These are phyloP conservation scores for Lampris incognitus DNA, from an alignment of 2,113 vertebrate species.

Conservation along the genomic window DNA sequence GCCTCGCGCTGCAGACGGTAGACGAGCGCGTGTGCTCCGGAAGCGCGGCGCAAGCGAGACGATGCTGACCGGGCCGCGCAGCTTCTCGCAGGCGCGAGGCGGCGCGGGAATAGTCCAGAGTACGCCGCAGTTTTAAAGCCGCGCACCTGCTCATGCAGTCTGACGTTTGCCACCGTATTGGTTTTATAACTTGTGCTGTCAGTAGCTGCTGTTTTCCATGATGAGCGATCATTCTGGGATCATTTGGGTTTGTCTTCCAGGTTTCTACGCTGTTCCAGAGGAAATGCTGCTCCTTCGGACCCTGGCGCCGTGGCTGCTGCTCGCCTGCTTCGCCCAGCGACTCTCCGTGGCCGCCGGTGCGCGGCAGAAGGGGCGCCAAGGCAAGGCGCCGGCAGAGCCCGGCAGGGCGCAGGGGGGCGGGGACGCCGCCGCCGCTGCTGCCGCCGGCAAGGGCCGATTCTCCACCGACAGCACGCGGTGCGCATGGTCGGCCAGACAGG, in stretches of 20 bases:
- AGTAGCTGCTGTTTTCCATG: no score
- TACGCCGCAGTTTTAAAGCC: no score
- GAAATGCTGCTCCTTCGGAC: conserved; percentile 71
- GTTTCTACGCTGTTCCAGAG: background rate
- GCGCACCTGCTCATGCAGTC: no score
- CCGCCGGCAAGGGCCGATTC: conserved; percentile 80
- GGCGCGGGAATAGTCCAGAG: no score
- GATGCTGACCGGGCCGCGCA: no score
- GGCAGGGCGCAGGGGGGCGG: conserved; percentile 52
- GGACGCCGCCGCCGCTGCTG: background rate
- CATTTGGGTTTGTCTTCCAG: background rate
- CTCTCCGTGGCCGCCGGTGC: conserved; percentile 68
- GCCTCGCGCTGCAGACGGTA: no score
- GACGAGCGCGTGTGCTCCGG: no score
- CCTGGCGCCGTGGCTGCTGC: conserved; percentile 75
- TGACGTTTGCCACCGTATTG: no score
- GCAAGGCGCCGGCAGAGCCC: conserved; percentile 4
- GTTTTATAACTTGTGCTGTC: no score
- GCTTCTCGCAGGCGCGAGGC: no score
- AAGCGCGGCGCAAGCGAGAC: no score
- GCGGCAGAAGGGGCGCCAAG: conserved; percentile 47
- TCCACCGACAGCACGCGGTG: conserved; percentile 79
- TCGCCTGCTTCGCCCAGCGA: conserved; percentile 77
- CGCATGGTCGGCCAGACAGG: conserved; percentile 75
- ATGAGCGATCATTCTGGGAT: no score